Base-by-base conservation (phyloP, 2,888 invertebrate genomes). In the Conus canariensis region DNA sequence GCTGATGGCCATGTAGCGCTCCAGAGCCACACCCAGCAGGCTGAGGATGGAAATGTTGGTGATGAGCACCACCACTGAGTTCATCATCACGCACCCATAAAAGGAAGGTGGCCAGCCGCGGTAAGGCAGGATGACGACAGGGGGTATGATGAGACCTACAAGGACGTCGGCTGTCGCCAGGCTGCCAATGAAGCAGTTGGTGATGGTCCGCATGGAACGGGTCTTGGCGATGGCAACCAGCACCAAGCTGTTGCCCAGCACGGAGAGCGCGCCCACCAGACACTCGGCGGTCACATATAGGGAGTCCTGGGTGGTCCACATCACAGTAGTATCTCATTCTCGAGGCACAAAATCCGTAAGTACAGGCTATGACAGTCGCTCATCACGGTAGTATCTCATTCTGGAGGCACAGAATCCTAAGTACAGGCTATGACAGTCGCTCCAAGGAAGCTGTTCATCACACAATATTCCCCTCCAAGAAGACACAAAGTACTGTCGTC, bases 21-120 rank as follows among this genome's bases (percentile, higher is more conserved):
- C 96, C 64, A 95, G 90, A 10, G 96, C 96, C n/a, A 96, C 94
- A 7, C 94, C 94, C 59, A 95, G 92, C 74, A 96, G 93, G 89
- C 94, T 95, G 87, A 96, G 95, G 85, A 96, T 95, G 59, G 96
- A 96, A 86, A 95, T 94, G 91, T 96, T 95, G 8, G 96, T 96
- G 90, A 96, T 93, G 67, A 95, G 93, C 56, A 96, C 93, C 59
- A 96, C 93, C 45, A 94, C 92, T 2, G 94, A 94, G 91, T 95
- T 96, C 16, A 95, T 93, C 85, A 96, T 93, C 19, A 95, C 94
- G 91, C 95, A 95, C 70, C 95, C 94, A 56, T 94, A 92, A 88
- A 94, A 95, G 88, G 95, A 82, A 10, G 90, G 83, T 22, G 95
- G 94, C 56, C 94, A 88, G 22, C 95, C 10, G 93, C 91, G 90